These are phyloP conservation scores for Scelioninae gen. 2 DNA, from an alignment of 2,888 invertebrate genomes.

Conservation along the genomic window DNA sequence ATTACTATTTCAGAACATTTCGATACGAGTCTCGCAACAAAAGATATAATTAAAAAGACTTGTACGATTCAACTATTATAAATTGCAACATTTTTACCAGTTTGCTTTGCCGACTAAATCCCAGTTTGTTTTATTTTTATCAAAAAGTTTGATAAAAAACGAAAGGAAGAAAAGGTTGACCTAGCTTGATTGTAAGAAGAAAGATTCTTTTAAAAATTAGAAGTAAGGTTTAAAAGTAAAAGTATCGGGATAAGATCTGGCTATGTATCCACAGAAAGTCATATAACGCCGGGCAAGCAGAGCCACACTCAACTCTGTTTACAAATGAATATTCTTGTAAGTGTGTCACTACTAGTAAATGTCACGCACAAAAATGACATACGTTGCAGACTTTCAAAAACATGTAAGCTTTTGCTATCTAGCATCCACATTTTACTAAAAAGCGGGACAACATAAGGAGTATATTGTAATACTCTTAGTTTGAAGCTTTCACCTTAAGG, in stretches of 20 bases:
- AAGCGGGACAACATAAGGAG: constrained; percentile 30
- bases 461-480: constrained; percentile 41
- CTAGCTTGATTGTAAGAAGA: constrained; percentile 51
- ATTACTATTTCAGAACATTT: too few relatives aligned
- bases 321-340: constrained; percentile 57
- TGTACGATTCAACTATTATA: constrained; percentile 31
- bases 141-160: constrained; percentile 54
- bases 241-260: constrained; percentile 59
- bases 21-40: too few relatives aligned
- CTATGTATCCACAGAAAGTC: constrained; percentile 49
- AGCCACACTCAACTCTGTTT: constrained; percentile 49
- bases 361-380: constrained; percentile 58
- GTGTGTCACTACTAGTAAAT: constrained; percentile 56
- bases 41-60: constrained; percentile 4
- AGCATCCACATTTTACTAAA: constrained; percentile 25
- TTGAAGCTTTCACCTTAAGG: constrained; percentile 7
- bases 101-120: constrained; percentile 23
- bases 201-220: constrained; percentile 59
- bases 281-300: constrained; percentile 42
- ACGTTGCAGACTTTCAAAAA: constrained; percentile 38
- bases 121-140: constrained; percentile 45
- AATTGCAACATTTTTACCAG: constrained; percentile 31
- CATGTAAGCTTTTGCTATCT: constrained; percentile 47
- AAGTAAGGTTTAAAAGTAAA: constrained; percentile 58
- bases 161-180: constrained; percentile 31